Evolutionary conservation across 2,113 vertebrate species (phyloP).

Genomic region (Archocentrus centrarchus): DNA sequence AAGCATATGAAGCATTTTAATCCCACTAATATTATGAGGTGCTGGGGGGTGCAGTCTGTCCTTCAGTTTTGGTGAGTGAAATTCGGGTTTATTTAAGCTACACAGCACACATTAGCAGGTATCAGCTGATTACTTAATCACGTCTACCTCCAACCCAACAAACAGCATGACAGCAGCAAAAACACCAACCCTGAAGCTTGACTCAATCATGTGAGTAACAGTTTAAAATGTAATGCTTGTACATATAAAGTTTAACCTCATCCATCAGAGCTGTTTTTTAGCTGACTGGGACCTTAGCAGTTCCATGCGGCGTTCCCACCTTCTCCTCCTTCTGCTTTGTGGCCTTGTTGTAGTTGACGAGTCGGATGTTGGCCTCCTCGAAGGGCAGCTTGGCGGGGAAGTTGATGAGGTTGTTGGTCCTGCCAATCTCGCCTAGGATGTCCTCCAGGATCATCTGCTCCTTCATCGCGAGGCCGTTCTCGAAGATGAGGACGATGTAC

Average conservation of each 20-base stretch:
- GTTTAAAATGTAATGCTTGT: too few relatives aligned
- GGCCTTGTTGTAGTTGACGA: constrained; percentile 93
- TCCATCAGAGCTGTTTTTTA: not conserved
- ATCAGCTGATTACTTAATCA: too few relatives aligned
- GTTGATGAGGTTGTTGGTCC: constrained; percentile 84
- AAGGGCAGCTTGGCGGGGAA: constrained; percentile 92
- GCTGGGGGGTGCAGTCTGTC: too few relatives aligned
- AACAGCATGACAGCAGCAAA: too few relatives aligned
- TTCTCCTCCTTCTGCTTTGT: constrained; percentile 85
- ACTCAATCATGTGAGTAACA: too few relatives aligned
- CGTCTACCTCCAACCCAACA: too few relatives aligned
- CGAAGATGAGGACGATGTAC: constrained; percentile 96
- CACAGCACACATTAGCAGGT: too few relatives aligned
- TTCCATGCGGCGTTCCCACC: constrained; percentile 41
- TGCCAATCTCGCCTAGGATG: constrained; percentile 89
- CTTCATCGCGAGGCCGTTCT: constrained; percentile 87
- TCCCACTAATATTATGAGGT: too few relatives aligned
- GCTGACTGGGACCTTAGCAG: not conserved
- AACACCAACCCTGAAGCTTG: too few relatives aligned
- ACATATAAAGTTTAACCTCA: not conserved
- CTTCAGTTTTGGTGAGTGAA: too few relatives aligned
- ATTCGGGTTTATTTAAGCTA: too few relatives aligned
- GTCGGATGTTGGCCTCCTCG: constrained; percentile 92
- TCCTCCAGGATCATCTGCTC: constrained; percentile 91
- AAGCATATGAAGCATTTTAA: too few relatives aligned